A percentile compares a stretch with the other conserved stretches of the same genome.
These are phyloP conservation scores for Zaprionus obscuricornis DNA, from an alignment of 2,888 invertebrate species.

Conservation along the genomic window DNA sequence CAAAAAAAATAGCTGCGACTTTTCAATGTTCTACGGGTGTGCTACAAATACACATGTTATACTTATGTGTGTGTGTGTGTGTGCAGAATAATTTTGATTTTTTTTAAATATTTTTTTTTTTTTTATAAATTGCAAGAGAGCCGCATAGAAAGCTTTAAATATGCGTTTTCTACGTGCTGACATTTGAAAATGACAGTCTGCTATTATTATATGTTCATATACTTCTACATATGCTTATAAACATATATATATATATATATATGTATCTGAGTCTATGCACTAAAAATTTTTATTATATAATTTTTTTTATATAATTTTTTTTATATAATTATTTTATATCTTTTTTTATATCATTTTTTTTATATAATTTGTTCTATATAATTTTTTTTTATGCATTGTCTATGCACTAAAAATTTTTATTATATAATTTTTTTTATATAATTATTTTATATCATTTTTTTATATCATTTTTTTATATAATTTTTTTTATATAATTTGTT, in stretches of 20 bases:
- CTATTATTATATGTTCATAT: neutral
- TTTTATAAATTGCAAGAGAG: slow-evolving; percentile 15
- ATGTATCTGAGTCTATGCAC: too few relatives aligned
- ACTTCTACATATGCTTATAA: too few relatives aligned
- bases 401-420: too few relatives aligned
- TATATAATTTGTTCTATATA: too few relatives aligned
- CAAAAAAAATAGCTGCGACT: slow-evolving; percentile 26
- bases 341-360: too few relatives aligned
- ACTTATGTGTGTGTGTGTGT: neutral
- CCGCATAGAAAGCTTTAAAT: slow-evolving; percentile 18
- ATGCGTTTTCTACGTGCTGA: slow-evolving; percentile 22
- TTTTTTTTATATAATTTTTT: neutral
- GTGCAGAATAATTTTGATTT: slow-evolving; percentile 16
- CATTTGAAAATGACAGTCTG: slow-evolving; percentile 1
- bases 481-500: too few relatives aligned
- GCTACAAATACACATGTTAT: too few relatives aligned
- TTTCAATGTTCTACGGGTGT: slow-evolving; percentile 15
- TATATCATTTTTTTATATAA: too few relatives aligned
- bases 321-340: neutral
- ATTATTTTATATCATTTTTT: neutral
- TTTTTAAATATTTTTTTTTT: slow-evolving; percentile 1
- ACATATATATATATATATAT: too few relatives aligned
- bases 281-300: too few relatives aligned
- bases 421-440: neutral
- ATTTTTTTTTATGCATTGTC: too few relatives aligned